These are phyloP conservation scores for Thera britannica DNA, from an alignment of 2,888 invertebrate species.

Conservation along the genomic window DNA sequence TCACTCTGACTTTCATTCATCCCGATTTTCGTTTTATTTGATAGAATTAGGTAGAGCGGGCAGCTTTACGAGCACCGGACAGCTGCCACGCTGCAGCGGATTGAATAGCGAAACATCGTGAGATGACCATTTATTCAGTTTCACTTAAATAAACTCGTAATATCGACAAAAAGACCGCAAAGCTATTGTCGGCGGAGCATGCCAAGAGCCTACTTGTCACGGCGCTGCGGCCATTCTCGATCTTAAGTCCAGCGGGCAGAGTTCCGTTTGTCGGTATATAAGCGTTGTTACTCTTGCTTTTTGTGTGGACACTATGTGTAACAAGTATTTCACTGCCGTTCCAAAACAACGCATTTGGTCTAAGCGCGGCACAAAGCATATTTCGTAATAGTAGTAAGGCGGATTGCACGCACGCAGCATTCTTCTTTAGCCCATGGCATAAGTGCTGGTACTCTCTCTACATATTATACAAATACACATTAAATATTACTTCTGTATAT, in stretches of 20 bases:
- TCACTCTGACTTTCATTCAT: conserved; percentile 62
- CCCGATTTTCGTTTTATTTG: conserved; percentile 61
- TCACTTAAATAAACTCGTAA: conserved; percentile 83
- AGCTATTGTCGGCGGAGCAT: conserved; percentile 61
- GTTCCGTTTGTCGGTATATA: conserved; percentile 50
- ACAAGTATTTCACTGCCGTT: conserved; percentile 73
- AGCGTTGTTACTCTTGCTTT: conserved; percentile 54
- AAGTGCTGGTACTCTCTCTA: not conserved
- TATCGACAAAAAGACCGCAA: conserved; percentile 79
- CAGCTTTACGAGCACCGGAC: conserved; percentile 63
- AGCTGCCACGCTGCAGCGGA: conserved; percentile 62
- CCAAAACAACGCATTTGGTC: conserved; percentile 69
- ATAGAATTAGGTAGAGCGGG: conserved; percentile 50
- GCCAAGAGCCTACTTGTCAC: conserved; percentile 52
- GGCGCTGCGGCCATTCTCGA: conserved; percentile 48
- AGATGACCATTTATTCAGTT: conserved; percentile 84
- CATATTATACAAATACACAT: not conserved
- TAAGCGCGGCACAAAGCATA: conserved; percentile 53
- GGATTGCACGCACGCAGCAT: conserved; percentile 44
- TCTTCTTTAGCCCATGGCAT: conserved; percentile 13
- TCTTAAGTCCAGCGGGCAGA: conserved; percentile 56
- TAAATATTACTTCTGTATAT: conserved; percentile 20
- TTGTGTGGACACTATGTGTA: conserved; percentile 59
- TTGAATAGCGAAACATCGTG: conserved; percentile 76
- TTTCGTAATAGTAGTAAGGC: conserved; percentile 61